These are phyloP conservation scores for Caenorhabditis latens DNA, from an alignment of 1,140 invertebrate genomes.

Conservation along the genomic window DNA sequence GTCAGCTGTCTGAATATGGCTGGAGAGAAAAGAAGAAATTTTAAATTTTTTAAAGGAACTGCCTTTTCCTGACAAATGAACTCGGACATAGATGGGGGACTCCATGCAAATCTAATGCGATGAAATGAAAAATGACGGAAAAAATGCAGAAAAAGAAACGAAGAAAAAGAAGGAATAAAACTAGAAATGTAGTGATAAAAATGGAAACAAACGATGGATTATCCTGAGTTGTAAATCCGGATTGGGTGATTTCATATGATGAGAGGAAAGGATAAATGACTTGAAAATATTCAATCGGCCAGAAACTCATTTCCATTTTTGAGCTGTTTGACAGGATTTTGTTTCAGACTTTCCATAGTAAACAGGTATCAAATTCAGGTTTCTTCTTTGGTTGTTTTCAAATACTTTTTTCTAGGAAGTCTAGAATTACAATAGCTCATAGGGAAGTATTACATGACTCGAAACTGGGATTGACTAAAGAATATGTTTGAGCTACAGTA, in stretches of 20 bases:
- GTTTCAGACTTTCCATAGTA: constrained; percentile 8
- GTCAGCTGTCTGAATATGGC: background rate
- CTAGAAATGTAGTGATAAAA: background rate
- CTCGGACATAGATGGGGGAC: constrained; percentile 2
- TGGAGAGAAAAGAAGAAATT: background rate
- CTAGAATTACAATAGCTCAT: background rate
- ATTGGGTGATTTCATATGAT: constrained; percentile 28
- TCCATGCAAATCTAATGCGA: constrained; percentile 53
- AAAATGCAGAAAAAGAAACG: background rate
- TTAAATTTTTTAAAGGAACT: background rate
- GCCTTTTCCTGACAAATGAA: constrained; percentile 39
- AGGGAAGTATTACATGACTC: no score
- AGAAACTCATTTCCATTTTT: background rate
- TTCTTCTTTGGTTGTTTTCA: background rate
- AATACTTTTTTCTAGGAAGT: background rate
- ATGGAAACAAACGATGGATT: background rate
- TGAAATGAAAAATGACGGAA: constrained; percentile 43
- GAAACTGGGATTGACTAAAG: no score
- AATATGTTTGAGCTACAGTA: no score
- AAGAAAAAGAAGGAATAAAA: background rate
- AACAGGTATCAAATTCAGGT: background rate
- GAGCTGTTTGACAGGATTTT: constrained; percentile 1
- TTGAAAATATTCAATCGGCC: background rate
- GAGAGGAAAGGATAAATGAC: background rate
- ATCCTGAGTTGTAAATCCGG: constrained; percentile 37